Evolutionary conservation across 2,113 vertebrate genomes (phyloP), one percentile per base, ranked within the genome.

Genomic region (Antechinus flavipes): DNA sequence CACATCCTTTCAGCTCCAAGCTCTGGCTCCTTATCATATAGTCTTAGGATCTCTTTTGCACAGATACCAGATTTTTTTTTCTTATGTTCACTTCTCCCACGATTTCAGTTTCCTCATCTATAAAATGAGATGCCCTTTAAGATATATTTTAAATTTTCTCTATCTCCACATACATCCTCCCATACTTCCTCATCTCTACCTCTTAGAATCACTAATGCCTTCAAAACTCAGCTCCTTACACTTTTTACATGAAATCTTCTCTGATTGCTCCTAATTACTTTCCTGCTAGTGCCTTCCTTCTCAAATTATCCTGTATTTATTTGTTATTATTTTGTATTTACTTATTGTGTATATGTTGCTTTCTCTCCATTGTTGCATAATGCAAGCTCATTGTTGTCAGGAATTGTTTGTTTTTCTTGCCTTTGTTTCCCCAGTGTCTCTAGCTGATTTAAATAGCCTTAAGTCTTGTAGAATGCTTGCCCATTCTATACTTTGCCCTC

Each of bases 1-100:
- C 12, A 92, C 54, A 35, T 25, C 90, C 68, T 92, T 93, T 95
- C 42, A 68, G 97, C 96, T 97, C 90, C 61, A 95, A 90, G 94
- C 90, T 96, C 96, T 91, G 95, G 95, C 24, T 96, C 53, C 94
- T 97, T 95, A 97, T 94, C 97, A 94, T 84, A 25, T 91, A 91
- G 26, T 97, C 97, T 96, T 95, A 93, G 94, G 94, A 96, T 97
- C 96, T 94, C 61, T 93, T 94, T 84, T 76, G 68, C 16, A 84
- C n/a, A 84, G 19, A 42, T 84, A 84, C 42, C 68, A 84, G n/a
- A 84, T 76, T 22, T 22, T 61, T n/a, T 84, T 42, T 42, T 42
- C 68, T 42, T 42, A 84, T 42, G 35, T 8, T 84, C 68, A 42
- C 2, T 84, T 22, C n/a, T 42, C 19, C 42, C 35, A 84, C 16